phyloP scores from a whole-genome alignment of 2,113 vertebrate genomes.

The Holacanthus passer region DNA sequence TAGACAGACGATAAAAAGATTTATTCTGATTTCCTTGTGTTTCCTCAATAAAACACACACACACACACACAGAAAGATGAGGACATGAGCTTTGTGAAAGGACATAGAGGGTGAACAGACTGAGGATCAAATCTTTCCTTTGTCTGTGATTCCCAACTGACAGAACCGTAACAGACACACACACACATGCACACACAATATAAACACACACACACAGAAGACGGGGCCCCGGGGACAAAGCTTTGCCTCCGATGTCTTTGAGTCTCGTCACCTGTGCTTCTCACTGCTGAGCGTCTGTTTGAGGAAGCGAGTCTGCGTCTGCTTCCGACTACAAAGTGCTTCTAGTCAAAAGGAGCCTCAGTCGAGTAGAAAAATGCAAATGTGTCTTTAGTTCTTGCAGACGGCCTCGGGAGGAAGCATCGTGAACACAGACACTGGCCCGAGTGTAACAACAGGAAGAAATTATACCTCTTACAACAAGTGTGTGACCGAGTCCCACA shows the following conservation, averaged over 20 bases:
- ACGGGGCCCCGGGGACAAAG: neutral
- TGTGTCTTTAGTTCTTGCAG: neutral
- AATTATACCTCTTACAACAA: slow-evolving; percentile 4
- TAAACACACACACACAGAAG: neutral
- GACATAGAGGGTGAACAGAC: slow-evolving; percentile 10
- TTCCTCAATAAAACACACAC: neutral
- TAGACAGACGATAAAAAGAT: too few species aligned
- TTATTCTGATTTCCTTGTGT: neutral
- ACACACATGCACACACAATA: neutral
- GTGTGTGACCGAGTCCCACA: slow-evolving; percentile 1
- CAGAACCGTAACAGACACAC: neutral
- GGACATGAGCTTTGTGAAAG: neutral
- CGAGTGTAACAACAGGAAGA: neutral
- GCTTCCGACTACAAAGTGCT: neutral
- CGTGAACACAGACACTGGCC: neutral
- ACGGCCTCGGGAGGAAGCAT: neutral
- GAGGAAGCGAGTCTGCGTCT: neutral
- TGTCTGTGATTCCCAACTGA: slow-evolving; percentile 6
- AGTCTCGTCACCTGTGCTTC: neutral
- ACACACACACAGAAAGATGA: neutral
- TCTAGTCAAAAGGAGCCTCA: slow-evolving; percentile 18
- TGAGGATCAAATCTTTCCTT: slow-evolving; percentile 39
- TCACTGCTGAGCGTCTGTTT: neutral
- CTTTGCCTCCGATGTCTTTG: slow-evolving; percentile 2
- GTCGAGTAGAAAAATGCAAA: slow-evolving; percentile 28